Evolutionary conservation across 2,888 invertebrate genomes (phyloP).

Genomic region (Phorcus lineatus): DNA sequence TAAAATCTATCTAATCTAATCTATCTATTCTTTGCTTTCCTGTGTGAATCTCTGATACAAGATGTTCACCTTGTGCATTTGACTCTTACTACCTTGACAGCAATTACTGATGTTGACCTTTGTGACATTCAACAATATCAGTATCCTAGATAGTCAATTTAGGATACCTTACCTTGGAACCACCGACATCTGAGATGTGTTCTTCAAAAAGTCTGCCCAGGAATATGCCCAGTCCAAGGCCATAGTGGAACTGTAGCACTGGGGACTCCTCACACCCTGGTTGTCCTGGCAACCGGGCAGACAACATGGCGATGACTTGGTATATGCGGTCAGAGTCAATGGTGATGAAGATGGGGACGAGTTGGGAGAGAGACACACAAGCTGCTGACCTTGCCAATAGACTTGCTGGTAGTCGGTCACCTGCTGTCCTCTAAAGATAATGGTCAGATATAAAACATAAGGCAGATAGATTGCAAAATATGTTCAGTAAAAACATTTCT

Average conservation of each 20-base stretch:
- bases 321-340: slow-evolving; percentile 51
- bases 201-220: slow-evolving; percentile 62
- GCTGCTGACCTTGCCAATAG: slow-evolving; percentile 61
- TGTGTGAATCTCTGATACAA: too few relatives aligned
- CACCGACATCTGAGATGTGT: slow-evolving; percentile 63
- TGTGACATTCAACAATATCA: background rate
- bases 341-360: slow-evolving; percentile 59
- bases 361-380: slow-evolving; percentile 55
- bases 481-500: too few relatives aligned
- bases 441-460: too few relatives aligned
- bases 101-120: too few relatives aligned
- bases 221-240: slow-evolving; percentile 63
- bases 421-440: slow-evolving; percentile 50
- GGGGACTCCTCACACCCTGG: slow-evolving; percentile 53
- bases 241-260: slow-evolving; percentile 53
- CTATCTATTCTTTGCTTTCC: too few relatives aligned
- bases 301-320: slow-evolving; percentile 49
- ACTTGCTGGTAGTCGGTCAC: slow-evolving; percentile 61
- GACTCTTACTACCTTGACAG: too few relatives aligned
- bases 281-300: slow-evolving; percentile 54
- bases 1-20: too few relatives aligned
- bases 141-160: background rate
- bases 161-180: slow-evolving; percentile 53
- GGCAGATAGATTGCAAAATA: too few relatives aligned
- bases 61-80: too few relatives aligned